These are phyloP conservation scores for Hirundichthys speculiger DNA, from an alignment of 2,113 vertebrate species.

Conservation along the genomic window DNA sequence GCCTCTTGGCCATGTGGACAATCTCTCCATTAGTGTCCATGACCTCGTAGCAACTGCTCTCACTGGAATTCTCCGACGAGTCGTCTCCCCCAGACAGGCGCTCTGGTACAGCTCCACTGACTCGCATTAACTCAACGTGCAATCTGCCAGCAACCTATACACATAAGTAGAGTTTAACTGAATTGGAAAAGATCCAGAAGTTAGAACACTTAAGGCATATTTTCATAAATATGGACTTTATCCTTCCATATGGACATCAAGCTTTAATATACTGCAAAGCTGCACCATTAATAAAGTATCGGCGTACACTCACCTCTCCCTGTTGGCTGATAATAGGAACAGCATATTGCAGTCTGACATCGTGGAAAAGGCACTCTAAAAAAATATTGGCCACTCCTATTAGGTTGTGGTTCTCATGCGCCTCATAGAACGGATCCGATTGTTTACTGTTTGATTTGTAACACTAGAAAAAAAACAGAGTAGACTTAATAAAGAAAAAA, in stretches of 20 bases:
- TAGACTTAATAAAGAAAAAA: background rate
- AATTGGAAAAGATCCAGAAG: background rate
- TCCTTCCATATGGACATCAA: too few relatives aligned
- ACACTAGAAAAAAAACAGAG: conserved; percentile 69
- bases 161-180: background rate
- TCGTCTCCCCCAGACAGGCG: conserved; percentile 89
- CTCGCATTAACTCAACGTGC: conserved; percentile 92
- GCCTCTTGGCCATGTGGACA: conserved; percentile 89
- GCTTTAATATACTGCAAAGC: too few relatives aligned
- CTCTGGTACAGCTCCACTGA: conserved; percentile 90
- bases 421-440: conserved; percentile 94
- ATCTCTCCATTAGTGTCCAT: conserved; percentile 91
- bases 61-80: conserved; percentile 97
- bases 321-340: conserved; percentile 99
- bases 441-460: conserved; percentile 83
- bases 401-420: conserved; percentile 96
- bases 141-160: conserved; percentile 92
- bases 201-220: too few relatives aligned
- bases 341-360: conserved; percentile 94
- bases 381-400: conserved; percentile 97
- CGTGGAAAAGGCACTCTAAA: conserved; percentile 95
- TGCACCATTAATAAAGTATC: background rate
- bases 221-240: too few relatives aligned
- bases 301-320: conserved; percentile 88
- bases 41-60: conserved; percentile 92